These are phyloP conservation scores for Agrochola lychnidis DNA, from an alignment of 2,888 invertebrate species.

Conservation along the genomic window DNA sequence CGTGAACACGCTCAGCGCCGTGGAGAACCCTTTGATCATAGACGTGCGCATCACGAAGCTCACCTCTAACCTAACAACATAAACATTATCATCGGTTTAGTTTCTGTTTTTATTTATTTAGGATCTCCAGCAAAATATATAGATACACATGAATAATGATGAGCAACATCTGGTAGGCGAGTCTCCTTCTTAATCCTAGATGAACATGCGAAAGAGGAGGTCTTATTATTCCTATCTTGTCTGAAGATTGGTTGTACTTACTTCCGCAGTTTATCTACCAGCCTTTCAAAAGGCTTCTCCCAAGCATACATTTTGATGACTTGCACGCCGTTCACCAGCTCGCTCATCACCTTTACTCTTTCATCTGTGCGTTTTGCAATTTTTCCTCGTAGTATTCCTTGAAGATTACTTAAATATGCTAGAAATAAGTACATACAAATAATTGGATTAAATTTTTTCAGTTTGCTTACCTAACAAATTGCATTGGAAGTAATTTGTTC, in stretches of 20 bases:
- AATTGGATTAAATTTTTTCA: constrained; percentile 11
- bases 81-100: not conserved
- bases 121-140: not conserved
- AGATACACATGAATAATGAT: not conserved
- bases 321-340: constrained; percentile 94
- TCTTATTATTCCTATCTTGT: not conserved
- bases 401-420: constrained; percentile 87
- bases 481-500: constrained; percentile 25
- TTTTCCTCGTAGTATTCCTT: constrained; percentile 89
- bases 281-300: constrained; percentile 94
- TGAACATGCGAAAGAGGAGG: not conserved
- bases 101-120: not conserved
- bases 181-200: not conserved
- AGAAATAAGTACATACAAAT: constrained; percentile 61
- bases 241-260: constrained; percentile 77
- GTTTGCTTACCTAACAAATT: constrained; percentile 8
- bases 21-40: constrained; percentile 92
- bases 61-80: constrained; percentile 92
- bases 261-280: constrained; percentile 93
- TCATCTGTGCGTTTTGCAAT: constrained; percentile 94
- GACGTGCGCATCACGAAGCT: constrained; percentile 92
- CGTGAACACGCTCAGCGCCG: constrained; percentile 94
- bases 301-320: constrained; percentile 97
- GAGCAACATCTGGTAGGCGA: not conserved
- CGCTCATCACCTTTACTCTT: constrained; percentile 94